A percentile compares a stretch with the other conserved stretches of the same genome.
These are phyloP conservation scores for Procambarus clarkii DNA, from an alignment of 1,140 invertebrate species.

Conservation along the genomic window DNA sequence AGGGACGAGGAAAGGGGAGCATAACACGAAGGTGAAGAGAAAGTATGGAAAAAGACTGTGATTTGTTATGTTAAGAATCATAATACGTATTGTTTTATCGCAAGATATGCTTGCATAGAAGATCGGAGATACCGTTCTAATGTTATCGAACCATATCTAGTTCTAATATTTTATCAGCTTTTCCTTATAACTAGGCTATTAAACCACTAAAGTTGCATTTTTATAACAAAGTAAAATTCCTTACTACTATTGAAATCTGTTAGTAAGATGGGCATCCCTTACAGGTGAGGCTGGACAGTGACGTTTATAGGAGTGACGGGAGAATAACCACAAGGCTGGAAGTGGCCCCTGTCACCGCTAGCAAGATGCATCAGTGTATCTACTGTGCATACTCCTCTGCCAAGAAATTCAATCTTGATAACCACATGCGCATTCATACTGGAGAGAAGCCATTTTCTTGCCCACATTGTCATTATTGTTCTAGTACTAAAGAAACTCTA, in stretches of 20 bases:
- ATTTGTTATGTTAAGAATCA: no score
- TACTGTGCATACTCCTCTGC: slow-evolving; percentile 21
- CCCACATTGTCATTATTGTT: slow-evolving; percentile 30
- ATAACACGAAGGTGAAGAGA: no score
- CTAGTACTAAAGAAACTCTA: slow-evolving; percentile 26
- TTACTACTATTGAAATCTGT: background rate
- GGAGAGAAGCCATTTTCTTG: slow-evolving; percentile 39
- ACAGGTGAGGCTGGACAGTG: slow-evolving; percentile 42
- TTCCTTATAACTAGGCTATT: no score
- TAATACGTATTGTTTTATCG: no score
- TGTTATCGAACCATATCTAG: no score
- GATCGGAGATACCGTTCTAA: no score
- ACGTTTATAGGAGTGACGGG: slow-evolving; percentile 13
- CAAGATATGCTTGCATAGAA: no score
- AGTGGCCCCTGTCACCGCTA: background rate
- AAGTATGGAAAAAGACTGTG: no score
- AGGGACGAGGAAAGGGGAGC: no score
- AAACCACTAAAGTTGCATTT: no score
- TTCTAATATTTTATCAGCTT: no score
- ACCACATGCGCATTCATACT: slow-evolving; percentile 37
- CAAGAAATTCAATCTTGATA: slow-evolving; percentile 46
- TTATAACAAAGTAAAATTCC: no score
- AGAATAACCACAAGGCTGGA: slow-evolving; percentile 5
- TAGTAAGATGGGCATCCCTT: slow-evolving; percentile 39
- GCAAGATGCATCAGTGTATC: slow-evolving; percentile 29